Base-by-base conservation (phyloP, 2,888 invertebrate genomes). In the Phragmatobia fuliginosa region DNA sequence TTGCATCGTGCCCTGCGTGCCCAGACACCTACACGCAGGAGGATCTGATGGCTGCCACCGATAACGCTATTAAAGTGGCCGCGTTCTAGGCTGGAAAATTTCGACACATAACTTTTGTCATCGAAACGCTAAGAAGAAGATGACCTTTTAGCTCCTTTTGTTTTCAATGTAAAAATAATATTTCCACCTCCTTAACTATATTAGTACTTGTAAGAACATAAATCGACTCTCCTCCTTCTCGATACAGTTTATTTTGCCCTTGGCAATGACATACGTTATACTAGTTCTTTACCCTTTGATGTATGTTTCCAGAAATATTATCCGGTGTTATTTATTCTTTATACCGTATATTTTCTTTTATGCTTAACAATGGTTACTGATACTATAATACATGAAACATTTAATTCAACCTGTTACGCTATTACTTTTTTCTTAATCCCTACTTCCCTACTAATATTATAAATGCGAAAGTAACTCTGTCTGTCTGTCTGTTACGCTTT, bases 201-300 rank as follows among this genome's bases (percentile, higher is more conserved):
- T 60, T 64, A 64, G 60, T 68, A 52, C 41, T 49, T 49, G 31
- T 33, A 14, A 64, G 60, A 60, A 28, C 49, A 64, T 68, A 64
- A 64, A 64, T 68, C 59, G 18, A 28, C 28, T 52, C 25, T 52
- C 52, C 25, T 56, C 16, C 28, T 18, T 21, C 25, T 36, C 36
- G 28, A 38, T 68, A 63, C 59, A 45, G 63, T 64, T 31, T 61
- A 52, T 45, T 64, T 68, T 64, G 45, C 45, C 49, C 64, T 64
- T 31, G 28, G 21, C 36, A 36, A 49, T 64, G 68, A 68, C 64
- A 58, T 60, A 64, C 28, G 60, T 28, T 49, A 36, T 67, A 62
- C 41, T 67, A 38, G 62, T 25, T 67, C 56, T 14, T 56, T 67
- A 62, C 38, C 67, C 62, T 38, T 38, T 38, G 67, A 62, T 62